Evolutionary conservation across 1,140 invertebrate species (phyloP).

Genomic region (Philotrypesis tridentata): DNA sequence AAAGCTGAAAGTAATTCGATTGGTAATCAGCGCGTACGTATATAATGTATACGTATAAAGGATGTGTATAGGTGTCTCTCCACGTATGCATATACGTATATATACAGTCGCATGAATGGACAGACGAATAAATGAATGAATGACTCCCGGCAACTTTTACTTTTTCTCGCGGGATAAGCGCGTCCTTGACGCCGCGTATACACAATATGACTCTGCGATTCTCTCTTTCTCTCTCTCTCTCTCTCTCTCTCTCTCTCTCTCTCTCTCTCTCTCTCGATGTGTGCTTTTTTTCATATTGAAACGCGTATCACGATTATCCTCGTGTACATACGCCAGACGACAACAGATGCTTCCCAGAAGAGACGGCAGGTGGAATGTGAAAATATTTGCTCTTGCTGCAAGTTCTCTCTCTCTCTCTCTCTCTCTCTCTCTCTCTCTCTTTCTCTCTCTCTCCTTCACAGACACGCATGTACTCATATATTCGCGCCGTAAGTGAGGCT

Average conservation of each 20-base stretch:
- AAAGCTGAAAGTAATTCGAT: background rate
- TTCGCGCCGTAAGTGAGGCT: no score
- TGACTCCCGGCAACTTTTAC: background rate
- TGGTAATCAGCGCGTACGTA: background rate
- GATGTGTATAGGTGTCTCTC: no score
- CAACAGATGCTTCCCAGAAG: background rate
- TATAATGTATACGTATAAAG: no score
- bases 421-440: no score
- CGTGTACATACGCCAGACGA: no score
- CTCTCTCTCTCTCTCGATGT: background rate
- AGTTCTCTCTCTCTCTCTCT: constrained; percentile 2
- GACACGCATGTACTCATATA: no score
- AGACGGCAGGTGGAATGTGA: background rate
- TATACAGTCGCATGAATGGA: background rate
- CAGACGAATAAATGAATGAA: constrained; percentile 27
- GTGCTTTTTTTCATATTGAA: background rate
- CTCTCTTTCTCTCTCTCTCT: background rate
- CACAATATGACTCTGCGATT: background rate
- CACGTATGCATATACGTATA: no score
- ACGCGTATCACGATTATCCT: background rate
- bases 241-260: background rate
- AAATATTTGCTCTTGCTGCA: background rate
- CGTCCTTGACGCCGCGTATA: background rate
- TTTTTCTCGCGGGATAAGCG: background rate
- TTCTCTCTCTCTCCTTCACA: no score